Evolutionary conservation across 2,113 vertebrate genomes (phyloP).

Genomic region (Arizona elegans): DNA sequence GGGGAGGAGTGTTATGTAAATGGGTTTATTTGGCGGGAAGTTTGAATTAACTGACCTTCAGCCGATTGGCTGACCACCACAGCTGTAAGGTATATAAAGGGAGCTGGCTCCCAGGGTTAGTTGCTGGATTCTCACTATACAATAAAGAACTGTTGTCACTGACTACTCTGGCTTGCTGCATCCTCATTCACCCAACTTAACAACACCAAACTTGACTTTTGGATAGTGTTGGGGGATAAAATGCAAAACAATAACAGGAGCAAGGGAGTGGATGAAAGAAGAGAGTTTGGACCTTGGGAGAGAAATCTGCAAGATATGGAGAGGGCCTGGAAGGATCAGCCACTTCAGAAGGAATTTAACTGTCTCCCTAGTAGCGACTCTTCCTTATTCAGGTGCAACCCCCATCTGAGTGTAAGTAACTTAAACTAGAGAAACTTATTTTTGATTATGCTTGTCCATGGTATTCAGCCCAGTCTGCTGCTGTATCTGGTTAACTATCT

Average conservation of each 20-base stretch:
- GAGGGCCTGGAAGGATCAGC: background rate
- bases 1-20: no score
- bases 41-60: no score
- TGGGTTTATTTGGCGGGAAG: no score
- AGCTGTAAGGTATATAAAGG: no score
- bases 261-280: background rate
- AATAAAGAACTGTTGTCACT: no score
- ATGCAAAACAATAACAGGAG: background rate
- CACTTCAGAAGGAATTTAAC: background rate
- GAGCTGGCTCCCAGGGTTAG: no score
- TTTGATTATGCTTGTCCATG: background rate
- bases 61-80: no score
- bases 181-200: no score
- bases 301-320: background rate
- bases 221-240: background rate
- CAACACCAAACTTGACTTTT: background rate
- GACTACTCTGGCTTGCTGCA: no score
- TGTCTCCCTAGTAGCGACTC: background rate
- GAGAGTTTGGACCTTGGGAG: background rate
- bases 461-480: background rate
- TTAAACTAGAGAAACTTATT: background rate
- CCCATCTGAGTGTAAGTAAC: background rate
- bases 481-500: background rate
- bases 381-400: background rate
- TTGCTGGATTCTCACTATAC: no score